Evolutionary conservation across 1,140 invertebrate genomes (phyloP), one percentile per base, ranked within the genome.

Genomic region (Drosophila biarmipes): DNA sequence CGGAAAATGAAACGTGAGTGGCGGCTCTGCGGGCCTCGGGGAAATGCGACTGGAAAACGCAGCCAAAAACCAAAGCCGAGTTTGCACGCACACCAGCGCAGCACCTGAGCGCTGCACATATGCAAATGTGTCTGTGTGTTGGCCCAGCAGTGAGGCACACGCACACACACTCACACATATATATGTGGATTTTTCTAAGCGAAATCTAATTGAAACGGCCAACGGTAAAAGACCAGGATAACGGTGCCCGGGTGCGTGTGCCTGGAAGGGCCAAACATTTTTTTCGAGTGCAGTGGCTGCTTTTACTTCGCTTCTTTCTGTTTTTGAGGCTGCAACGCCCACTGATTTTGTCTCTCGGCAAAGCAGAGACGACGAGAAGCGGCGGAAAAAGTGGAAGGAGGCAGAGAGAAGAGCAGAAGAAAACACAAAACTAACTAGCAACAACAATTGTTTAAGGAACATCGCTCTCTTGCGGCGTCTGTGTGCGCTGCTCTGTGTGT

Each of bases 121-220:
- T 79, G 79, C 71, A 84, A 79, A 80, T 85, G 77, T 71, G 72
- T 67, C 63, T 72, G 51, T 85, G 77, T 51, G 58, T 56, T 34
- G 43, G 57, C 49, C 38, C 38, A 56, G 56, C 67, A 73, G 79
- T 85, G 62, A 85, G 75, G 37, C 43, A 24, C 24, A 1, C 5
- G 5, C 24, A 40, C 43, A 24, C 24, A 1, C 5, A 24, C 24
- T 5, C 5, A 24, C 24, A 24, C 5, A 24, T 24, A 38, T 38
- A 29, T 73, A 67, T 75, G 34, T 27, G 27, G 19, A 29, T 81
- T 80, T 72, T 67, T 75, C 59, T 24, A 71, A 82, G 61, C 67
- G 15, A 67, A 86, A 86, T 72, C 78, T 84, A 69, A 87, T 87
- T 87, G 67, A 58, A 79, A 87, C 73, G 63, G 64, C 52, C 76